These are phyloP conservation scores for Bubo scandiacus DNA, from an alignment of 2,113 vertebrate genomes.

Conservation along the genomic window DNA sequence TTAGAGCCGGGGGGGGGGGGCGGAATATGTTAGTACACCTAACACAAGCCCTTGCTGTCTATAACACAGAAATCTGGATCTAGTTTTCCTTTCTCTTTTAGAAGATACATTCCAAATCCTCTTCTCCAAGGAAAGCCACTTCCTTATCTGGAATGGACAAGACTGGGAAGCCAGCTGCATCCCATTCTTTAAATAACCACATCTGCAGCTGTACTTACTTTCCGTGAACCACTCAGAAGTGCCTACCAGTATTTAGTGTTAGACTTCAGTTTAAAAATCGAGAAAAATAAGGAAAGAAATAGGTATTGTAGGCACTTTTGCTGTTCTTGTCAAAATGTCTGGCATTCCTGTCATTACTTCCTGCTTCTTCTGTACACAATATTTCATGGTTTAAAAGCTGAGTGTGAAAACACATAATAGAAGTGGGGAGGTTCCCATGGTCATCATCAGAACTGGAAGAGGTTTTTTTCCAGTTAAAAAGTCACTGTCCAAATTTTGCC, in stretches of 20 bases:
- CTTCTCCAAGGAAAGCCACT: conserved; percentile 35
- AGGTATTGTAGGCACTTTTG: neutral
- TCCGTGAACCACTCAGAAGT: neutral
- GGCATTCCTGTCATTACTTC: conserved; percentile 10
- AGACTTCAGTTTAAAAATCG: neutral
- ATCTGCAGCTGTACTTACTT: neutral
- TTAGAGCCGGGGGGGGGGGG: neutral
- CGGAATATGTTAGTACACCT: neutral
- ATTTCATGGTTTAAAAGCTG: conserved; percentile 2
- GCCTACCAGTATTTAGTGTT: neutral
- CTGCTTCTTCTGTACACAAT: neutral
- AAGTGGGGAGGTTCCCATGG: neutral
- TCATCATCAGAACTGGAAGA: neutral
- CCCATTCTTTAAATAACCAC: neutral
- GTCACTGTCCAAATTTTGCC: neutral
- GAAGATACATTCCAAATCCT: conserved; percentile 6
- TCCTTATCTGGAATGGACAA: neutral
- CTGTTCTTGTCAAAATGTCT: neutral
- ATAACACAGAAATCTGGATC: conserved; percentile 7
- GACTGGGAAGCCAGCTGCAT: neutral
- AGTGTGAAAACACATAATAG: neutral
- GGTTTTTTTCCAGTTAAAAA: neutral
- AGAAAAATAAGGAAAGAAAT: neutral
- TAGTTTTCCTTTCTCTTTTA: conserved; percentile 2
- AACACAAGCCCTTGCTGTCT: neutral